Base-by-base conservation (phyloP, 2,888 invertebrate species). In the Campoletis raptor region DNA sequence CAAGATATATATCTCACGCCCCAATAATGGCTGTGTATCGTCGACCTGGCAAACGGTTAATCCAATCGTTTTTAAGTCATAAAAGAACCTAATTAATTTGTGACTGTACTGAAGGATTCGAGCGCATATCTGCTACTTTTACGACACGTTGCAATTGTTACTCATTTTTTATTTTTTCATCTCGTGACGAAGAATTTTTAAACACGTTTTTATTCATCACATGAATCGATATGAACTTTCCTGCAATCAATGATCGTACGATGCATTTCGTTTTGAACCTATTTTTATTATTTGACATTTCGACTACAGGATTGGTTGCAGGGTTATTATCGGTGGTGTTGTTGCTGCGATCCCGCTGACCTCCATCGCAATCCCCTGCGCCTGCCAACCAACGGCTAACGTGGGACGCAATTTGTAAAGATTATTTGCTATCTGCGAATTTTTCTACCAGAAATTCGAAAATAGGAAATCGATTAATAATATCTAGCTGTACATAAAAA, bases 11-110 rank as follows among this genome's bases (percentile, higher is more conserved):
- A 54, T 69, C 40, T 57, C 42, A n/a, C 15, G 78, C 12, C n/a
- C 54, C 78, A 69, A 69, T 79, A 69, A 79, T 30, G 15, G 21
- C 40, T 52, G 42, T 54, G 69, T 79, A 79, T 24, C 78, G 48
- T 67, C 66, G 40, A 57, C 21, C 52, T 40, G 37, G 40, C 52
- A 40, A 78, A 37, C 66, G 52, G 21, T 67, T 40, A 15, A 37
- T 37, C 24, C 67, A 37, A 78, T 48, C 52, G 52, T 48, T 78
- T 37, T 42, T 8, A 45, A 30, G 21, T 52, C 67, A 37, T 24
- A 24, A 52, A 78, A 37, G 3, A 15, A 67, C 67, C 52, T 67
- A 52, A 78, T 78, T 78, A 21, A 52, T 78, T 52, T 24, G 48
- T 37, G 18, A 52, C 37, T 48, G 15, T 67, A 24, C 37, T 21